Conservation (phyloP, 2,113 vertebrate genomes). For the Engystomops pustulosus region DNA sequence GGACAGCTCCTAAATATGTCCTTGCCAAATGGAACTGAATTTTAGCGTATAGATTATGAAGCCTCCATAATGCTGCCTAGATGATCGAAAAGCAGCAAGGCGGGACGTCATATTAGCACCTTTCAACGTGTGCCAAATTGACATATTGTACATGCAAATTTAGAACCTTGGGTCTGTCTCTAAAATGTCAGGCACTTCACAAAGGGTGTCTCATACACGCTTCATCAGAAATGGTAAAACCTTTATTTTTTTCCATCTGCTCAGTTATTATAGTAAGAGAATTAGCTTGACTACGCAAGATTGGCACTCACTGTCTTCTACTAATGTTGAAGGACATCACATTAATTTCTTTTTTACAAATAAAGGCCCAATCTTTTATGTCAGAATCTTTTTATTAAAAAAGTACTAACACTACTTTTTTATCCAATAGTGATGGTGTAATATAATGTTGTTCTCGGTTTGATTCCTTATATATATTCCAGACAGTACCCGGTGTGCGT, state of each 20-base stretch:
- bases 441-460: too few relatives aligned
- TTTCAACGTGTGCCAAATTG: constrained; percentile 38
- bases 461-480: too few relatives aligned
- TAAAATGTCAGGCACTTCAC: not conserved
- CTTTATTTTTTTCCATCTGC: constrained; percentile 14
- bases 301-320: not conserved
- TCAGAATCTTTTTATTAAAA: too few relatives aligned
- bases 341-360: not conserved
- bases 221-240: constrained; percentile 19
- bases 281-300: not conserved
- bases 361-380: not conserved
- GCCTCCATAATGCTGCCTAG: constrained; percentile 4
- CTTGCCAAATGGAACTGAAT: not conserved
- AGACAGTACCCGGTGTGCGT: too few relatives aligned
- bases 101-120: not conserved
- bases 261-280: not conserved
- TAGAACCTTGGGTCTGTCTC: not conserved
- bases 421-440: too few relatives aligned
- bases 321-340: not conserved
- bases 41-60: not conserved
- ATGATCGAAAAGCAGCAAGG: not conserved
- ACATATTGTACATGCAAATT: constrained; percentile 29
- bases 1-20: not conserved
- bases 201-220: not conserved
- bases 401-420: too few relatives aligned